These are phyloP conservation scores for Athene noctua DNA, from an alignment of 2,113 vertebrate genomes.

Conservation along the genomic window DNA sequence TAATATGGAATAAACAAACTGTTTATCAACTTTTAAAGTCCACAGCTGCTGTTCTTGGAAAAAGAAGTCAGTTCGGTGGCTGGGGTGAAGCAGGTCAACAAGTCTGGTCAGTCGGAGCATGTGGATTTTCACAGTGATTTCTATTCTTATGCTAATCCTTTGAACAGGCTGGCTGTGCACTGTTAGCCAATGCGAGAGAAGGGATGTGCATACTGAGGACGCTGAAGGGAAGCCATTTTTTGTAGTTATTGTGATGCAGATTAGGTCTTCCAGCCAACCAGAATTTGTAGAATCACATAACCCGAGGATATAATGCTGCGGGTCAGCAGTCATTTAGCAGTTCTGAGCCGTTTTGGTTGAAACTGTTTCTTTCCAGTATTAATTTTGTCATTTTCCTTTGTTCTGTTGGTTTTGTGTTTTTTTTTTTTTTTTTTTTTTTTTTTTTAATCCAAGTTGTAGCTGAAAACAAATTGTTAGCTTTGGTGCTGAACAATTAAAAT, in stretches of 20 bases:
- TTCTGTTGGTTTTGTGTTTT: no score
- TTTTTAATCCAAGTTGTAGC: background rate
- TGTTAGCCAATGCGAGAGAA: background rate
- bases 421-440: background rate
- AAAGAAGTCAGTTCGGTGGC: background rate
- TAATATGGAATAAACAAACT: background rate
- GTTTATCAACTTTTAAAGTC: background rate
- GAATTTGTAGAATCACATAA: background rate
- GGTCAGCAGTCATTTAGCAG: background rate
- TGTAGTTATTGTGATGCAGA: background rate
- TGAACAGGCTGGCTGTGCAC: background rate
- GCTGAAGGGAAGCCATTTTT: background rate
- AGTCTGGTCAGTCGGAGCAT: background rate
- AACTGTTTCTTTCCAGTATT: background rate
- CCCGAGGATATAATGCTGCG: background rate
- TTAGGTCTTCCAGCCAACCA: background rate
- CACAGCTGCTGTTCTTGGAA: background rate
- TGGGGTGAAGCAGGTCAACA: background rate
- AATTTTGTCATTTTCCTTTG: background rate
- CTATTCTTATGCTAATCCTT: slow-evolving; percentile 55
- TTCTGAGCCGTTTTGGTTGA: background rate
- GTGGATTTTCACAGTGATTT: slow-evolving; percentile 2
- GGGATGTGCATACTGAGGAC: background rate
- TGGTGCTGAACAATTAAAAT: background rate
- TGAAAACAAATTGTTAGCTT: background rate